phyloP scores from a whole-genome alignment of 2,113 vertebrate species.

The Meleagris gallopavo region DNA sequence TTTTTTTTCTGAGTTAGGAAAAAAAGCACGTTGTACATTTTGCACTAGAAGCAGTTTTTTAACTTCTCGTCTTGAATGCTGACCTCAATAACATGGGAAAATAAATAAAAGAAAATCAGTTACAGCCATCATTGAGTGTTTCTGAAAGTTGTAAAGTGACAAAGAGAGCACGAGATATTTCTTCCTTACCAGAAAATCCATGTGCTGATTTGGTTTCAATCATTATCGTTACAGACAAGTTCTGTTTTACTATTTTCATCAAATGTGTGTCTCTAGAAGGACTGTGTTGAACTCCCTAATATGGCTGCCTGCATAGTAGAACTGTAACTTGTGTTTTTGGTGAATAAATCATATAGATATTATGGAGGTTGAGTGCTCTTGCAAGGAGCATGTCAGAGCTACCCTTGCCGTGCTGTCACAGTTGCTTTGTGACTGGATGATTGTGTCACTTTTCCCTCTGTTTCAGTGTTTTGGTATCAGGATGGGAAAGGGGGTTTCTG shows the following conservation, averaged over 20 bases:
- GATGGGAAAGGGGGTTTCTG: constrained; percentile 2
- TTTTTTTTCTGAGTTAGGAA: background rate
- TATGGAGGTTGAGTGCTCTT: constrained; percentile 28
- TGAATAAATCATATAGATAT: constrained; percentile 8
- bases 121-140: background rate
- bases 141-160: background rate
- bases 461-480: background rate
- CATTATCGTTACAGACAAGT: background rate
- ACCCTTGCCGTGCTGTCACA: constrained; percentile 39
- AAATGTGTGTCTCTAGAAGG: background rate
- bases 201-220: background rate
- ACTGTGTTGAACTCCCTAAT: background rate
- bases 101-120: background rate
- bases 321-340: background rate
- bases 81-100: background rate
- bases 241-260: background rate
- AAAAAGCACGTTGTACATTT: background rate
- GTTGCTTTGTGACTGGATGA: constrained; percentile 5
- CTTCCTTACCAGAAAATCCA: background rate
- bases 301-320: background rate
- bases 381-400: constrained; percentile 18
- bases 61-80: background rate
- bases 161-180: background rate
- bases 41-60: background rate
- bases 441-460: background rate